phyloP scores from a whole-genome alignment of 2,797 vertebrate species.

The Cyclura pinguis region DNA sequence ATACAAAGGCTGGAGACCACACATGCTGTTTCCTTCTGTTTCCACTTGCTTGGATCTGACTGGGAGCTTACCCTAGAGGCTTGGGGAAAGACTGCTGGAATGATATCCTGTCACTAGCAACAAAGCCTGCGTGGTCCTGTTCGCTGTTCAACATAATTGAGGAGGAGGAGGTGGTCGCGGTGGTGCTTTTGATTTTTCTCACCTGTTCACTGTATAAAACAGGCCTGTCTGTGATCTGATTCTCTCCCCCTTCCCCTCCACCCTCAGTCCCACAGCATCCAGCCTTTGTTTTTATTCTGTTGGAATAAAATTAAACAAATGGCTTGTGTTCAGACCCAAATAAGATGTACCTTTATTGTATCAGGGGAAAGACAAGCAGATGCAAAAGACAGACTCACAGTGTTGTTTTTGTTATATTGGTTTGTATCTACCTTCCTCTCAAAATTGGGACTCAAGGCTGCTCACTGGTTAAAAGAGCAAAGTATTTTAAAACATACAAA shows the following conservation, averaged over 20 bases:
- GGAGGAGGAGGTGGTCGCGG: constrained; percentile 11
- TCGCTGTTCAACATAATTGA: constrained; percentile 60
- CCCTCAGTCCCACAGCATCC: constrained; percentile 1
- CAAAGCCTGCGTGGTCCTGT: constrained; percentile 24
- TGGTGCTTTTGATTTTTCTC: constrained; percentile 40
- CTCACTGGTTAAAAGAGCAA: too few species aligned
- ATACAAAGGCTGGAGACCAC: constrained; percentile 57
- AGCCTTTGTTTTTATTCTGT: constrained; percentile 44
- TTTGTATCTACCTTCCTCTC: too few species aligned
- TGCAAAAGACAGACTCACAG: background rate
- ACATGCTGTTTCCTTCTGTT: constrained; percentile 53
- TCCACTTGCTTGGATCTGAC: constrained; percentile 44
- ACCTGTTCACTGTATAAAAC: constrained; percentile 52
- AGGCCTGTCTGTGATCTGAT: constrained; percentile 8
- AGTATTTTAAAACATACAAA: too few species aligned
- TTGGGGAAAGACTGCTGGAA: constrained; percentile 37
- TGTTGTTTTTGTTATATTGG: background rate
- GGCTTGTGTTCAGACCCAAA: constrained; percentile 33
- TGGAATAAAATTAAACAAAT: constrained; percentile 29
- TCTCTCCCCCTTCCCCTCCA: constrained; percentile 25
- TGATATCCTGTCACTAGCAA: constrained; percentile 47
- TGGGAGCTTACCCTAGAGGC: constrained; percentile 43
- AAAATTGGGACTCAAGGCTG: too few species aligned
- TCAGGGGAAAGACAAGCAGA: background rate
- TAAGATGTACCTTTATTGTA: background rate